Evolutionary conservation across 2,888 invertebrate genomes (phyloP).

Genomic region (Spilarctia lutea): DNA sequence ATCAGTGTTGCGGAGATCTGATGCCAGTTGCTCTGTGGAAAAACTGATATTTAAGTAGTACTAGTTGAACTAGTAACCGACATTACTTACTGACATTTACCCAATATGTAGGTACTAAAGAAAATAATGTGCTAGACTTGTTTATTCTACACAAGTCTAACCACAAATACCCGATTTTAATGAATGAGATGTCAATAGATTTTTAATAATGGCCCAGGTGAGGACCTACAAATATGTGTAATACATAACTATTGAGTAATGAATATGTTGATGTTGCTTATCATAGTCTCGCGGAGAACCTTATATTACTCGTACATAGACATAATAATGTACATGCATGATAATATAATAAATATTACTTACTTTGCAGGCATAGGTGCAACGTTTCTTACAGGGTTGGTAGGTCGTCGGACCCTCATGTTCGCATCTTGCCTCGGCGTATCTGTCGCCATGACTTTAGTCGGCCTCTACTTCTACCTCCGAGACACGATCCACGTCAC

Average conservation of each 20-base stretch:
- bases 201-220: too few relatives aligned
- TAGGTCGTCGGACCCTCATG: slow-evolving; percentile 85
- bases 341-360: neutral
- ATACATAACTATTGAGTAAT: too few relatives aligned
- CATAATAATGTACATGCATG: neutral
- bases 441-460: slow-evolving; percentile 80
- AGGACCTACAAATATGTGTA: too few relatives aligned
- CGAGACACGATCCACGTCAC: slow-evolving; percentile 74
- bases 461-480: slow-evolving; percentile 85
- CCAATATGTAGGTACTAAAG: neutral
- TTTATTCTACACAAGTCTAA: neutral
- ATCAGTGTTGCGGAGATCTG: too few relatives aligned
- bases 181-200: neutral
- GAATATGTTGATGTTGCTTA: neutral
- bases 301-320: too few relatives aligned
- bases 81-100: too few relatives aligned
- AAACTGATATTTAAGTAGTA: too few relatives aligned
- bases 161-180: too few relatives aligned
- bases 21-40: too few relatives aligned
- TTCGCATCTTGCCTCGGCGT: slow-evolving; percentile 85
- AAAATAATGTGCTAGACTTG: neutral
- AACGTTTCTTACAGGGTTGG: slow-evolving; percentile 83
- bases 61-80: too few relatives aligned
- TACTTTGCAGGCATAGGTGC: slow-evolving; percentile 75
- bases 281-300: neutral